Evolutionary conservation across 2,888 invertebrate species (phyloP), one percentile per base, ranked within the genome.

Genomic region (Bombylius major): DNA sequence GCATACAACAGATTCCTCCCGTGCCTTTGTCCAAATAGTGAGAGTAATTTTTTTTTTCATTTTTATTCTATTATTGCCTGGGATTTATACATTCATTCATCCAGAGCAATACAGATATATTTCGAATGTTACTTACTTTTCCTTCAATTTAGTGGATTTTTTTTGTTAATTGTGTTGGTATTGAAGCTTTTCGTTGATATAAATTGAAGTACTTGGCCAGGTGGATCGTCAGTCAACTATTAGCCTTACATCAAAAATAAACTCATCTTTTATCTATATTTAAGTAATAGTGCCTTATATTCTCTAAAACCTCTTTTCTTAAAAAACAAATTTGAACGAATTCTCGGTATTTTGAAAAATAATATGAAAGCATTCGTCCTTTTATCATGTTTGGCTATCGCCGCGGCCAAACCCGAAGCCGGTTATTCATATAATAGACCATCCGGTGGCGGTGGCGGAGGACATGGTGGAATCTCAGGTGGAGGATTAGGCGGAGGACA

Each of bases 391-490:
- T 67, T 74, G 70, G 74, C 73, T 49, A 59, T 73, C 62, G 70
- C 69, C 59, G 69, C 73, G 51, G 73, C 74, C 59, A 71, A 70
- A 61, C 73, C 73, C 48, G 75, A 73, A 65, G 72, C 75, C 59
- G 73, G 73, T 23, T 73, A 73, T 62, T 69, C 70, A 56, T 73
- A 73, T 56, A 79, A 79, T 14, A 70, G 72, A 58, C 77, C 76
- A 6, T 70, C 70, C 36, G 68, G 70, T 56, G 66, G 70, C 55
- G 75, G 70, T 42, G 64, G 66, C 36, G 64, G 64, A 9, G 68
- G 71, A 5, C 59, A 64, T 44, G 65, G 67, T 1, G 56, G 56
- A 46, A 31, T 59, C 64, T 55, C 36, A 5, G 63, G 76, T 14
- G 75, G 74, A 44, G 71, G 71, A 47, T 73, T 73, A 8, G 55